These are phyloP conservation scores for Ganaspis sp. DNA, from an alignment of 1,140 invertebrate species.

Conservation along the genomic window DNA sequence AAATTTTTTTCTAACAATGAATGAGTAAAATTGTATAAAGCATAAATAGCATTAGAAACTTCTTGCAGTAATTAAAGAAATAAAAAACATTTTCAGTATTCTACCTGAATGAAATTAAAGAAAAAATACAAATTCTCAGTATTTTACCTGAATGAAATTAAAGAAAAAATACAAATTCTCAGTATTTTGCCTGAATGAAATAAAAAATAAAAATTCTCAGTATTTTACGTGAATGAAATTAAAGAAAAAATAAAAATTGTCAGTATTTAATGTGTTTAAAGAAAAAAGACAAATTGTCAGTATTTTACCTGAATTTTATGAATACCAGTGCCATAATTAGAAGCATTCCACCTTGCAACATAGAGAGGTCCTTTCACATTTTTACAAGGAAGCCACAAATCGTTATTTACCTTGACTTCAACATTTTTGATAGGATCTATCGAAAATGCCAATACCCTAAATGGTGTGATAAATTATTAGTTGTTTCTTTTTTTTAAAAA, in stretches of 20 bases:
- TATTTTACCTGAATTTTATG: conserved; percentile 82
- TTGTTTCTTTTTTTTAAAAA: conserved; percentile 17
- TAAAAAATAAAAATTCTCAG: no score
- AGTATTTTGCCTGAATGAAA: no score
- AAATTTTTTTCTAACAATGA: no score
- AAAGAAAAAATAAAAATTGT: background rate
- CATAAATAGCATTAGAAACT: no score
- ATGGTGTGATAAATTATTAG: conserved; percentile 46
- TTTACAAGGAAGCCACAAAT: conserved; percentile 80
- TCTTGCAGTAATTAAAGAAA: no score
- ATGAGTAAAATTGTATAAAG: no score
- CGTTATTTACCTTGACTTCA: conserved; percentile 81
- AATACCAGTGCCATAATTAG: conserved; percentile 80
- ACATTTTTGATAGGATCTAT: conserved; percentile 80
- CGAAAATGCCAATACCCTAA: conserved; percentile 86
- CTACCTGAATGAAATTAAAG: no score
- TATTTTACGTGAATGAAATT: background rate
- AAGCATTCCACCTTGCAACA: conserved; percentile 83
- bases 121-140: no score
- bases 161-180: no score
- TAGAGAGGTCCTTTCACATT: conserved; percentile 83
- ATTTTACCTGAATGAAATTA: no score
- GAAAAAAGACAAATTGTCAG: background rate
- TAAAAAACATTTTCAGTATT: no score
- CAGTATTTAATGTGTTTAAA: background rate